These are phyloP conservation scores for Colletes collaris DNA, from an alignment of 2,888 invertebrate genomes.

Conservation along the genomic window DNA sequence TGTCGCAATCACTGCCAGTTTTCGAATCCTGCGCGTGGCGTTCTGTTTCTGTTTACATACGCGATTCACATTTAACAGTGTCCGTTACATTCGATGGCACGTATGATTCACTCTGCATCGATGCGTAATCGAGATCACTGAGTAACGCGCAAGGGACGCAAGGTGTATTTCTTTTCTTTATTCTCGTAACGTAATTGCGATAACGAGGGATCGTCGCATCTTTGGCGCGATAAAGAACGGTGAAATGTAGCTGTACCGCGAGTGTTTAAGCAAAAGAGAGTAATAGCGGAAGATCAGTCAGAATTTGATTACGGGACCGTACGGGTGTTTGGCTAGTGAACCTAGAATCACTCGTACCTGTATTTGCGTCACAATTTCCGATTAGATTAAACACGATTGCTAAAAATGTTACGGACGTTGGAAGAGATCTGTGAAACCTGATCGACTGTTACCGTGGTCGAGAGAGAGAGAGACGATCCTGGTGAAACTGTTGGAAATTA, in stretches of 20 bases:
- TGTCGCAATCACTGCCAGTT: not conserved
- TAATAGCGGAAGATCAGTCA: too few species aligned
- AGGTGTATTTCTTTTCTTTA: not conserved
- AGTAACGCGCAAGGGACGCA: conserved; percentile 2
- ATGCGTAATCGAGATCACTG: not conserved
- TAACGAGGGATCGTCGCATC: conserved; percentile 10
- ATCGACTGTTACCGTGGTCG: conserved; percentile 8
- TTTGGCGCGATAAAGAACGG: not conserved
- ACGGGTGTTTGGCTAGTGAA: too few species aligned
- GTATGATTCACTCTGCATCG: not conserved
- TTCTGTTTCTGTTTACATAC: too few species aligned
- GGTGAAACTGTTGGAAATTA: conserved; percentile 13
- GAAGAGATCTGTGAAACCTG: conserved; percentile 1
- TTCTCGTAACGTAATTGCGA: conserved; percentile 2
- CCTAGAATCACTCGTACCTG: not conserved
- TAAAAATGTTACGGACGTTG: conserved; percentile 24
- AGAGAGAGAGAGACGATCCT: not conserved
- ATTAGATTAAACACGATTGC: conserved; percentile 5
- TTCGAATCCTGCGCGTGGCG: too few species aligned
- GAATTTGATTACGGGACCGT: not conserved
- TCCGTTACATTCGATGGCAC: not conserved
- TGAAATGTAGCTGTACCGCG: too few species aligned
- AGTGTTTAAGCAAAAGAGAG: too few species aligned
- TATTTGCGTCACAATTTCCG: conserved; percentile 9
- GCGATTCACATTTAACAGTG: not conserved